phyloP scores from a whole-genome alignment of 1,140 invertebrate species.

The Pseudomyrmex pallidus region DNA sequence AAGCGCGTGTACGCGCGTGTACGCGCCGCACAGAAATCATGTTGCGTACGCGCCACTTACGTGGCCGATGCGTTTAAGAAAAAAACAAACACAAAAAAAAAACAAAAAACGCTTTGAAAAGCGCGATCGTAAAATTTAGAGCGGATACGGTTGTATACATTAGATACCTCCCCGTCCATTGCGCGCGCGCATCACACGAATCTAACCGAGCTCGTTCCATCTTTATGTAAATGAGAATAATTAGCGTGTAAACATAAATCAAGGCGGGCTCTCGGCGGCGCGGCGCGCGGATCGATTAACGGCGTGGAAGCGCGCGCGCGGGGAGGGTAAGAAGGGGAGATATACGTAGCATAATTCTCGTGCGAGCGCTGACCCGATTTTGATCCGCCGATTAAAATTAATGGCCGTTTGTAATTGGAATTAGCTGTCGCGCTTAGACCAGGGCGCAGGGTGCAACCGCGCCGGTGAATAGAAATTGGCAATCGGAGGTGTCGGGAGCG shows the following conservation, averaged over 20 bases:
- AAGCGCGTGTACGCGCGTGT: neutral
- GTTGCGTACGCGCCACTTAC: neutral
- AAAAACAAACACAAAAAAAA: no score
- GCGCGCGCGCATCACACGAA: conserved; percentile 5
- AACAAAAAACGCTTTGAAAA: neutral
- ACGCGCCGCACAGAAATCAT: neutral
- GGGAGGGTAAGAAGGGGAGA: conserved; percentile 4
- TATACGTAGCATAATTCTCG: conserved; percentile 35
- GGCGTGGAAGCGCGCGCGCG: neutral
- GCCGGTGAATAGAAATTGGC: conserved; percentile 37
- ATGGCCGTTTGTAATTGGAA: conserved; percentile 49
- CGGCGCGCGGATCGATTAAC: conserved; percentile 63
- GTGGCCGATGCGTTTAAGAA: neutral
- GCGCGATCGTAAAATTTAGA: neutral
- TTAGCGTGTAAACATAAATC: conserved; percentile 82
- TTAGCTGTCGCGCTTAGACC: conserved; percentile 14
- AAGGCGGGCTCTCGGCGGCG: conserved; percentile 53
- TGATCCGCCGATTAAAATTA: conserved; percentile 51
- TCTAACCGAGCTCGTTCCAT: conserved; percentile 1
- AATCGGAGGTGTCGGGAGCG: conserved; percentile 17
- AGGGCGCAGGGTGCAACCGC: conserved; percentile 12
- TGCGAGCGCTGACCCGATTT: conserved; percentile 58
- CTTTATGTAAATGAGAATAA: conserved; percentile 80
- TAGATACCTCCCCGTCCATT: no score
- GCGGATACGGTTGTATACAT: no score